Percentiles rank a stretch among this genome's conserved stretches.
These are phyloP conservation scores for Gorsachius magnificus DNA, from an alignment of 2,797 vertebrate genomes.

Conservation along the genomic window DNA sequence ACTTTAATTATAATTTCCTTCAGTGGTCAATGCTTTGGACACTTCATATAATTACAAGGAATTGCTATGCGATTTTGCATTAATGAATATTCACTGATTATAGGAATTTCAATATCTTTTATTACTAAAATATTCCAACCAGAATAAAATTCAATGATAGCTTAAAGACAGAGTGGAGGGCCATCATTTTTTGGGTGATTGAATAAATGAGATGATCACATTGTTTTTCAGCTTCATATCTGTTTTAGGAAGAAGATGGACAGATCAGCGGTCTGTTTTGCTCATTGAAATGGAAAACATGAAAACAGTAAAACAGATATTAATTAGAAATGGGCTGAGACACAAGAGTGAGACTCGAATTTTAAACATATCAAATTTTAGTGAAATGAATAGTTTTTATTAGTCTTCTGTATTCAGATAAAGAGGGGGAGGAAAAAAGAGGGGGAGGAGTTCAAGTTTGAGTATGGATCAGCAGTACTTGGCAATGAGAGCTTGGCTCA, in stretches of 20 bases:
- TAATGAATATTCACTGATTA: conserved; percentile 13
- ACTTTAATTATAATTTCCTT: conserved; percentile 58
- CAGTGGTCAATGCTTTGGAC: conserved; percentile 15
- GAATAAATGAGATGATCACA: not conserved
- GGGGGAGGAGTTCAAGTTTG: not conserved
- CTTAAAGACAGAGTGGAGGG: not conserved
- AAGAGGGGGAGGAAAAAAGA: not conserved
- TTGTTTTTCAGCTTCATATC: not conserved
- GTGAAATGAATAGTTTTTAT: not conserved
- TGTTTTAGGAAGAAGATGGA: not conserved
- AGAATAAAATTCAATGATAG: not conserved
- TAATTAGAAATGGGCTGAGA: conserved; percentile 25
- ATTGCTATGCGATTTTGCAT: not conserved
- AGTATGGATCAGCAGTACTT: not conserved
- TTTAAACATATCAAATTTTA: not conserved
- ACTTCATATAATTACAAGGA: conserved; percentile 7
- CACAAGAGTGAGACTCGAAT: conserved; percentile 28
- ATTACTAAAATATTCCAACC: conserved; percentile 8
- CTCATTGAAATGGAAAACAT: conserved; percentile 30
- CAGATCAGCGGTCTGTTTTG: not conserved
- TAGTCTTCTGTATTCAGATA: not conserved
- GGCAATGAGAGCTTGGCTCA: not conserved
- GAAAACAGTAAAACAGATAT: not conserved
- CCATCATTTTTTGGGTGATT: not conserved
- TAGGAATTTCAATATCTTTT: not conserved